Conservation (phyloP, 1,140 invertebrate genomes). For the Drosophila albomicans region DNA sequence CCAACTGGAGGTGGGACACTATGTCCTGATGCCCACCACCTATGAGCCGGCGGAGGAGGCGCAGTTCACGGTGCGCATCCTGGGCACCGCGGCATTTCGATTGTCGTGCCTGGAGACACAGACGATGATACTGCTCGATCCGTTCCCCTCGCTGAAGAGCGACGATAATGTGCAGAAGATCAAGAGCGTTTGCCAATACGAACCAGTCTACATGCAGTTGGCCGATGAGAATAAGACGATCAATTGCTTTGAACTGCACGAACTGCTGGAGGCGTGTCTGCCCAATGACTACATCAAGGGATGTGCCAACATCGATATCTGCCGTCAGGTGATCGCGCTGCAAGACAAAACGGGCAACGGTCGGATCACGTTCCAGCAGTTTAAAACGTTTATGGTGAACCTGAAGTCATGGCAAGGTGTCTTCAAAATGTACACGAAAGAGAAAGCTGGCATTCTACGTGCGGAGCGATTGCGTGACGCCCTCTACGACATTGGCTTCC, state of each 20-base stretch:
- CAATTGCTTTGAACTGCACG: slow-evolving; percentile 96
- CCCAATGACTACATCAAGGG: slow-evolving; percentile 98
- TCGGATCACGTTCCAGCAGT: slow-evolving; percentile 93
- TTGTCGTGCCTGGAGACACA: slow-evolving; percentile 88
- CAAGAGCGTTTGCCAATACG: slow-evolving; percentile 90
- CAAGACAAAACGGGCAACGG: slow-evolving; percentile 94
- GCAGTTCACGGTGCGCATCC: slow-evolving; percentile 84
- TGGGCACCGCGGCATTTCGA: slow-evolving; percentile 70
- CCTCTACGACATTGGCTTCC: slow-evolving; percentile 94
- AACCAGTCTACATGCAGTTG: slow-evolving; percentile 95
- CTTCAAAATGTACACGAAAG: slow-evolving; percentile 95
- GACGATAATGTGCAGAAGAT: slow-evolving; percentile 70
- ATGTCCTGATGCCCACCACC: slow-evolving; percentile 95
- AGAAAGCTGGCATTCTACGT: slow-evolving; percentile 95
- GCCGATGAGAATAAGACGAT: slow-evolving; percentile 95
- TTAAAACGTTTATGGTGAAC: slow-evolving; percentile 96
- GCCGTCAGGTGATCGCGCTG: slow-evolving; percentile 94
- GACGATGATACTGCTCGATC: slow-evolving; percentile 93
- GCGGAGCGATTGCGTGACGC: slow-evolving; percentile 94
- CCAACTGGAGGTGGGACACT: slow-evolving; percentile 92
- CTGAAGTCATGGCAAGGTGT: slow-evolving; percentile 96
- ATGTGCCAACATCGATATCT: slow-evolving; percentile 96
- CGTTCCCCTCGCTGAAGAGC: slow-evolving; percentile 89
- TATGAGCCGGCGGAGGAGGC: slow-evolving; percentile 96
- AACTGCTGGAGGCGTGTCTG: slow-evolving; percentile 95